Evolutionary conservation across 2,888 invertebrate species (phyloP).

Genomic region (Synergus itoensis): DNA sequence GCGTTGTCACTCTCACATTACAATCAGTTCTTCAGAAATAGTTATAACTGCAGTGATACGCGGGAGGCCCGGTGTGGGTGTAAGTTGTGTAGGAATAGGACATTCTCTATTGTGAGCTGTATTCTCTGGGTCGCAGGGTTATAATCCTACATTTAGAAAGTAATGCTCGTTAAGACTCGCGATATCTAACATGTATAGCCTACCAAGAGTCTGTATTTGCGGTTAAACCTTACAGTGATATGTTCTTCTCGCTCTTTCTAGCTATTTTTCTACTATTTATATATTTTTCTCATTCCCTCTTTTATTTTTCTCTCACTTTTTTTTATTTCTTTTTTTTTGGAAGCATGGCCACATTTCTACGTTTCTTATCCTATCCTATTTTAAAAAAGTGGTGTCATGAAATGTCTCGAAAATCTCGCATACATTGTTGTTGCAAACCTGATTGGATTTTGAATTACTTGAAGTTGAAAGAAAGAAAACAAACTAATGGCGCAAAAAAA

Average conservation of each 20-base stretch:
- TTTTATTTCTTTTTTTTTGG: not conserved
- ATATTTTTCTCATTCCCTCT: not conserved
- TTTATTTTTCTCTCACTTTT: not conserved
- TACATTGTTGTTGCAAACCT: no score
- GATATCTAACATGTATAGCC: conserved; percentile 41
- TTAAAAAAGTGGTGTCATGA: no score
- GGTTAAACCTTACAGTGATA: conserved; percentile 33
- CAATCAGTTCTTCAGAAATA: conserved; percentile 24
- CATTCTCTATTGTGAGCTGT: conserved; percentile 70
- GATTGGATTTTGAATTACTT: no score
- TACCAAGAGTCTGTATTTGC: conserved; percentile 37
- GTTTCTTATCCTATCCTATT: no score
- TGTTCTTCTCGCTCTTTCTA: no score
- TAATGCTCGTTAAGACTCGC: conserved; percentile 60
- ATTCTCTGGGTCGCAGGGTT: conserved; percentile 74
- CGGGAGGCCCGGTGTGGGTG: conserved; percentile 51
- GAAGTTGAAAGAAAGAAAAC: no score
- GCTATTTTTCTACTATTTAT: no score
- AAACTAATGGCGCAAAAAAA: no score
- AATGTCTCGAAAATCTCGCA: no score
- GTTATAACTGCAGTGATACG: conserved; percentile 12
- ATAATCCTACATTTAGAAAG: conserved; percentile 71
- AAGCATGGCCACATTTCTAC: not conserved
- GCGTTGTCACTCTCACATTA: conserved; percentile 22
- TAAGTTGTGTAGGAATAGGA: conserved; percentile 62